Evolutionary conservation across 2,888 invertebrate genomes (phyloP), one percentile per base, ranked within the genome.

Genomic region (Rotaria socialis): DNA sequence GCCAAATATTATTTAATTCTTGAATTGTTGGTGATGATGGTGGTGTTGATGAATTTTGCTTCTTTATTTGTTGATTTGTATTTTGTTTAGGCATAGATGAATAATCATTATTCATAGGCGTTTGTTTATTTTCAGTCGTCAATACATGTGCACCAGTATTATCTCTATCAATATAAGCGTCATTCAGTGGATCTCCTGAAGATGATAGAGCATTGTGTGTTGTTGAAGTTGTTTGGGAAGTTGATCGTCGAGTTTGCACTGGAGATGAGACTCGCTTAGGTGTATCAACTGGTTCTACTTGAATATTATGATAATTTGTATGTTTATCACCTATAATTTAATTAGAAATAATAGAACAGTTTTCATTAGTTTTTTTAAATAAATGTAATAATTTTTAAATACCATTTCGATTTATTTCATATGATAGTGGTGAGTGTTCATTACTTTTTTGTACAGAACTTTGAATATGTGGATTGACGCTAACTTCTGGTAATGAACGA

Each of bases 401-500:
- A 47, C n/a, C 5, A 80, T 47, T 80, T 80, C 24, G 4, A 60
- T 27, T 60, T 11, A 19, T 1, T 60, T 60, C 58, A 60, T 60
- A 10, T 41, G 10, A 14, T 24, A 22, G 74, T 41, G 8, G 10
- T n/a, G 47, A n/a, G 47, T 8, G n/a, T 80, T 80, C 47, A 14
- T 47, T 22, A 47, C 24, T 7, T 80, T 16, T 43, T n/a, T 7
- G 47, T 11, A 80, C n/a, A 8, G 80, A 11, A 47, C 80, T 80
- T 47, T 80, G 80, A 80, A 80, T 80, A 80, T 47, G 80, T 80
- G 80, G 80, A 80, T 80, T 47, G 19, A 80, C 47, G n/a, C 80
- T 80, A 6, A 80, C 80, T 47, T 80, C 80, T 3, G 80, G 80
- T 80, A 80, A 47, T 47, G 67, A 35, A 67, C 67, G 67, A 67